Evolutionary conservation across 2,797 vertebrate species (phyloP), one percentile per base, ranked within the genome.

Genomic region (Enteromius paludinosus): DNA sequence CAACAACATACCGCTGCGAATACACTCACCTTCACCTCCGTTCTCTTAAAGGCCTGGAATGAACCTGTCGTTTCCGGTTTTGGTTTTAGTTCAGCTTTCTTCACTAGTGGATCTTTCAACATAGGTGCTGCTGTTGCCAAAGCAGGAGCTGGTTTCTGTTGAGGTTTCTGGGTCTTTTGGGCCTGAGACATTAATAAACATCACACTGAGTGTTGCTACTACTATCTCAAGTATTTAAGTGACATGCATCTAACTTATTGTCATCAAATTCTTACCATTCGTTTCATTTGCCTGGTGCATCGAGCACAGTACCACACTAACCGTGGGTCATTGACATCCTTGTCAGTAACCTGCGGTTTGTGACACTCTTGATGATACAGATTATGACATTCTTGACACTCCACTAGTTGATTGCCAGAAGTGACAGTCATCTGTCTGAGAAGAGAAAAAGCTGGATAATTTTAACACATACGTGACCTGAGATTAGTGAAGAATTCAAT

Each of bases 341-440:
- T 99, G 93, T 99, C 98, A 18, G 98, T 99, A 90, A 99, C 98
- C 86, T 97, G 97, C 81, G 98, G 98, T 89, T 98, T 99, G 92
- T 99, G 98, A 88, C 98, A 99, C 84, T 99, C 98, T 91, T 99
- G 98, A 91, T 99, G 98, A 91, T 99, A 99, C 84, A 99, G 95
- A 91, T 99, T 99, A 91, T 99, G 98, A 90, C 98, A 99, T 89
- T 99, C 98, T 87, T 99, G 98, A 92, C 98, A 99, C 87, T 99
- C 98, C 20, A 99, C 98, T 87, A 99, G 88, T 89, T 98, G 98
- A 92, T 99, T 99, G 54, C 97, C 98, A 88, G 97, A 97, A 47
- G 93, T 94, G 83, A 99, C 98, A 0, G 97, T 99, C 98, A 99
- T 99, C 93, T 99, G 98, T 90, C 98, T 99, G 78, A 5, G 3